Conservation (phyloP, 92 coral and sea anemone species). For the Heliopora coerulea region DNA sequence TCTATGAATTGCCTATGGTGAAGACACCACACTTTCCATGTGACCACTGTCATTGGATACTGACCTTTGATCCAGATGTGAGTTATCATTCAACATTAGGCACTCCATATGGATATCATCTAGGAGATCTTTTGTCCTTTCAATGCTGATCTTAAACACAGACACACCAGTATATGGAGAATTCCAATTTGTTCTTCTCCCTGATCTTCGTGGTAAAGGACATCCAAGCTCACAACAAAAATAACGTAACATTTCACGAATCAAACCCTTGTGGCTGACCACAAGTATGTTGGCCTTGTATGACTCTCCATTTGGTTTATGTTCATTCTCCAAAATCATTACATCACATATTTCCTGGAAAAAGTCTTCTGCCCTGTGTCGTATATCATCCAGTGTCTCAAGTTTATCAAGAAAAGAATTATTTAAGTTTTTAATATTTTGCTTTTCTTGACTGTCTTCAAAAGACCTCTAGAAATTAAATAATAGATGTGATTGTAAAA, state of each 20-base stretch:
- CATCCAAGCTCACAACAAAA: slow-evolving; percentile 37
- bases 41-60: background rate
- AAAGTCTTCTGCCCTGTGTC: slow-evolving; percentile 41
- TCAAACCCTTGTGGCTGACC: slow-evolving; percentile 36
- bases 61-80: slow-evolving; percentile 25
- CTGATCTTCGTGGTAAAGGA: slow-evolving; percentile 34
- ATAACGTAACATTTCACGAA: slow-evolving; percentile 38
- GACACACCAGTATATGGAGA: slow-evolving; percentile 34
- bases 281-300: slow-evolving; percentile 16
- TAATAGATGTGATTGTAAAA: background rate
- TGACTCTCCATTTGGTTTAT: background rate
- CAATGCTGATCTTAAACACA: slow-evolving; percentile 9
- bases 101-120: slow-evolving; percentile 36
- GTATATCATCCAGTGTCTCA: slow-evolving; percentile 38
- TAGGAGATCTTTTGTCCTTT: slow-evolving; percentile 28
- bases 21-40: background rate
- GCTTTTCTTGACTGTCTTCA: background rate
- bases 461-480: slow-evolving; percentile 22
- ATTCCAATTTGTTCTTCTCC: slow-evolving; percentile 31
- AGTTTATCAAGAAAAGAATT: slow-evolving; percentile 29
- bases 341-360: slow-evolving; percentile 31
- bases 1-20: background rate
- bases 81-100: slow-evolving; percentile 24
- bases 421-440: slow-evolving; percentile 9
- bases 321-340: slow-evolving; percentile 13